Base-by-base conservation (phyloP, 1,140 invertebrate genomes). In the Sycophila sp. region DNA sequence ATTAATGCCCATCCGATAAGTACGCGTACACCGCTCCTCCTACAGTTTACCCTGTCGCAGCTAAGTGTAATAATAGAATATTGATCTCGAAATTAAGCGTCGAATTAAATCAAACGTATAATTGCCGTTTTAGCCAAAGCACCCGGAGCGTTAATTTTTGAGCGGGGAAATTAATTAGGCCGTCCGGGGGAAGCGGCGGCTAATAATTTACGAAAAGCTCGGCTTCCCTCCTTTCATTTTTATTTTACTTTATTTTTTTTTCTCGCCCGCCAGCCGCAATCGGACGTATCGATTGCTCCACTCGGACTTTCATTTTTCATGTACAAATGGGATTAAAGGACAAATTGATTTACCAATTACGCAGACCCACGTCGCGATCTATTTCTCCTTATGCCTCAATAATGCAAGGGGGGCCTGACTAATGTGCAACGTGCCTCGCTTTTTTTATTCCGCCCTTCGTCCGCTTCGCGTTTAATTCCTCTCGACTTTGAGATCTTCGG, bases 301-400 rank as follows among this genome's bases (percentile, higher is more conserved):
- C 60, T 38, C 38, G 6, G 26, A 3, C 36, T 56, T 56, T 66
- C 64, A 66, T 66, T 66, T 42, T 66, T 66, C 64, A 66, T 56
- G 51, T 45, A 55, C 36, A 66, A 66, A 66, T 56, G 51, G 53
- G 53, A 66, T 56, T 66, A 56, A 56, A 66, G 22, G 49, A 66
- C 64, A 56, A 56, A 66, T 66, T 66, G 51, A 66, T 56, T 66
- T 56, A 66, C 36, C 64, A 66, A 66, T 66, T 56, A 66, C 36
- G 15, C 30, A 7, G 24, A 15, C 15, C 22, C 8, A 11, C 13
- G 24, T 45, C 30, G 30, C 34, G 30, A 64, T 64, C 62, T 51
- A 36, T 51, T 64, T 64, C 42, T 34, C 45, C 62, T 64, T 62
- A 62, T 62, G 59, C 59, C 19, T 47, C 26, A 47, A 62, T 62